Evolutionary conservation across 1,140 invertebrate genomes (phyloP).

Genomic region (Phocides pigmalion): DNA sequence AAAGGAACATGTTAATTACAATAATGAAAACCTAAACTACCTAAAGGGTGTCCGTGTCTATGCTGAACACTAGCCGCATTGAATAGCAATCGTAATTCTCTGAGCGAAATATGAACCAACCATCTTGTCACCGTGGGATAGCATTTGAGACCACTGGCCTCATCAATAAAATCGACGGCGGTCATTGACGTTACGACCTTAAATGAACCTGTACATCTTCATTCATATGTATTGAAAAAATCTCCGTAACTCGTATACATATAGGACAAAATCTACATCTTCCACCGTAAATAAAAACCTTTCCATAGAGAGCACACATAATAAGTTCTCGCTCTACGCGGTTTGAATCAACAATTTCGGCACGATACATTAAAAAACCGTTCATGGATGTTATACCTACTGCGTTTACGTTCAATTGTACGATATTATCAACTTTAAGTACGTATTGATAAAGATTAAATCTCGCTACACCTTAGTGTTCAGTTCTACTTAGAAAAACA

Average conservation of each 20-base stretch:
- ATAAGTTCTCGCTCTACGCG: conserved; percentile 6
- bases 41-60: too few species aligned
- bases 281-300: conserved; percentile 3
- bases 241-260: not conserved
- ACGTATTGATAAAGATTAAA: not conserved
- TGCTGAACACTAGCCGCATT: too few species aligned
- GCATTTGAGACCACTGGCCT: too few species aligned
- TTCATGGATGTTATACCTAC: not conserved
- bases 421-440: not conserved
- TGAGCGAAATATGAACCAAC: too few species aligned
- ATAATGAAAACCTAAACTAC: too few species aligned
- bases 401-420: not conserved
- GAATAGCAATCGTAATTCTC: too few species aligned
- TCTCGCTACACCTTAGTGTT: not conserved
- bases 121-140: too few species aligned
- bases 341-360: conserved; percentile 16
- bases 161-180: too few species aligned
- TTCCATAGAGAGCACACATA: conserved; percentile 10
- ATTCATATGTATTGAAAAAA: too few species aligned
- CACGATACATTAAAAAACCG: conserved; percentile 1
- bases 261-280: conserved; percentile 9
- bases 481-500: not conserved
- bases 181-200: too few species aligned
- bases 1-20: too few species aligned
- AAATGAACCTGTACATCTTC: too few species aligned